phyloP scores from a whole-genome alignment of 35 echinoderm and acorn worm species.

The Chiridota heheva region DNA sequence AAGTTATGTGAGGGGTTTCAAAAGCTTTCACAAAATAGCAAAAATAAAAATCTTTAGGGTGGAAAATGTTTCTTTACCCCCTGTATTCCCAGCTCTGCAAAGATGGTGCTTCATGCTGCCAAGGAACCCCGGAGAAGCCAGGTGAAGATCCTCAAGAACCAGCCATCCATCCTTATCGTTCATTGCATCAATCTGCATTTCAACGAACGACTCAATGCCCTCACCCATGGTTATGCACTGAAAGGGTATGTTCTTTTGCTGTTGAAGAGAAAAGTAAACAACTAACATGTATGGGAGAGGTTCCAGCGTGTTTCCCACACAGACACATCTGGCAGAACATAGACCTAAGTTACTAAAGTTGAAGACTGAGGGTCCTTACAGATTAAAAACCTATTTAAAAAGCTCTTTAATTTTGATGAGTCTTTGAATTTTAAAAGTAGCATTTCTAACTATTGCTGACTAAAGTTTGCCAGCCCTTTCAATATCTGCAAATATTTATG shows the following conservation, averaged over 20 bases:
- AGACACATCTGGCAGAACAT: no score
- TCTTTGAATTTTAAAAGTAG: no score
- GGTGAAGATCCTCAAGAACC: constrained; percentile 82
- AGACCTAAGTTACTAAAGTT: no score
- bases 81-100: constrained; percentile 81
- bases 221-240: constrained; percentile 76
- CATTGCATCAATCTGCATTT: constrained; percentile 74
- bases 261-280: background rate
- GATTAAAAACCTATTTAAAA: no score
- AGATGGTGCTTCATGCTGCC: constrained; percentile 69
- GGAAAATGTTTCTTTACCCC: constrained; percentile 63
- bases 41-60: background rate
- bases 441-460: no score
- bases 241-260: constrained; percentile 86
- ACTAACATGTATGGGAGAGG: no score
- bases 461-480: no score
- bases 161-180: constrained; percentile 89
- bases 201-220: constrained; percentile 62
- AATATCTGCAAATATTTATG: no score
- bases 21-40: no score
- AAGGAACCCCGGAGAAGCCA: constrained; percentile 61
- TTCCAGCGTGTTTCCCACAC: no score
- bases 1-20: background rate
- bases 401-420: no score
- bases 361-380: no score